These are phyloP conservation scores for Turritopsis dohrnii DNA, from an alignment of 30 jellyfish, hydroid and myxozoan genomes.

Conservation along the genomic window DNA sequence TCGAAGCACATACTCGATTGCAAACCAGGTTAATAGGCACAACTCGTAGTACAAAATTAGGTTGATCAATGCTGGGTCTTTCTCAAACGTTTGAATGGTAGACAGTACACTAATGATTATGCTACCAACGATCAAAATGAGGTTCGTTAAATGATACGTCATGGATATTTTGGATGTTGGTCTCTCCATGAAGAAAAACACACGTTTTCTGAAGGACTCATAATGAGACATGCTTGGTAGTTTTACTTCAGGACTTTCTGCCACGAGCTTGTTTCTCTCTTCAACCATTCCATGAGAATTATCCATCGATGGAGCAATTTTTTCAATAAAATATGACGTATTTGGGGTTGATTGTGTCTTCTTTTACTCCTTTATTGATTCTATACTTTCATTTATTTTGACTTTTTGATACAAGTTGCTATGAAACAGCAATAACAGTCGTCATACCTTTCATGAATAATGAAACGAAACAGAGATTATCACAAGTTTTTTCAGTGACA, in stretches of 20 bases:
- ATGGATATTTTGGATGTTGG: conserved; percentile 7
- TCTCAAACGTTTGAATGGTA: conserved; percentile 12
- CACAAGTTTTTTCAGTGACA: not conserved
- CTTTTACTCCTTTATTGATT: too few relatives aligned
- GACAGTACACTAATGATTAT: conserved; percentile 7
- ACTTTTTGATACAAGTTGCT: not conserved
- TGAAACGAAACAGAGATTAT: not conserved
- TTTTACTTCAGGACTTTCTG: not conserved
- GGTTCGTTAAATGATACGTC: not conserved
- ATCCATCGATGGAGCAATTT: not conserved
- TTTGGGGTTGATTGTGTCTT: not conserved
- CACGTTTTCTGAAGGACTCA: not conserved
- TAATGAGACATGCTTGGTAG: not conserved
- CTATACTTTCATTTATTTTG: not conserved
- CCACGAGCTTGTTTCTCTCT: not conserved
- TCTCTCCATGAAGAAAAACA: conserved; percentile 18
- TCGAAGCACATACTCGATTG: conserved; percentile 19
- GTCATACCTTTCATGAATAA: not conserved
- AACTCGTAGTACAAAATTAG: conserved; percentile 13
- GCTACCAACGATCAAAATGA: not conserved
- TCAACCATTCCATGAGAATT: not conserved
- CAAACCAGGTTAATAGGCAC: conserved; percentile 2
- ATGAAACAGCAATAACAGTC: not conserved
- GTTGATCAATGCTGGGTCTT: not conserved
- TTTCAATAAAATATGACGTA: not conserved